phyloP scores from a whole-genome alignment of 2,797 vertebrate species.

The Aulostomus chinensis region DNA sequence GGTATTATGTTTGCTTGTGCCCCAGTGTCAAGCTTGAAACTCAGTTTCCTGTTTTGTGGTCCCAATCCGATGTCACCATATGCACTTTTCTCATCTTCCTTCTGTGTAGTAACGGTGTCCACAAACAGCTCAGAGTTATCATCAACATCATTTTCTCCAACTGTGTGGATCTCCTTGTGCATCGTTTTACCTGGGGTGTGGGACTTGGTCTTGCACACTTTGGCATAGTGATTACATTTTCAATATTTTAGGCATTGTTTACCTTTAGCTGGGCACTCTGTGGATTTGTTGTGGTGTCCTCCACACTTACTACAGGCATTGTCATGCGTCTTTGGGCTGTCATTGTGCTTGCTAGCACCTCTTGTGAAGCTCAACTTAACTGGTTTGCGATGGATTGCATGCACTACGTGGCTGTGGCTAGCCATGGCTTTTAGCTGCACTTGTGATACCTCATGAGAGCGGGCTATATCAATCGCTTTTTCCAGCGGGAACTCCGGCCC shows the following conservation, averaged over 20 bases:
- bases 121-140: neutral
- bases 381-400: neutral
- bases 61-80: neutral
- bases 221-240: no score
- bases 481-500: constrained; percentile 7
- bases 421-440: constrained; percentile 9
- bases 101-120: neutral
- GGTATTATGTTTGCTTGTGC: neutral
- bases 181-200: no score
- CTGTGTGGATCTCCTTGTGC: no score
- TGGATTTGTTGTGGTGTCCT: no score
- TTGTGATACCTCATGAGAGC: neutral
- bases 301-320: no score
- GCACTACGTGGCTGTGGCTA: neutral
- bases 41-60: neutral
- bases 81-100: neutral
- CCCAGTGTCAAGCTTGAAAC: neutral
- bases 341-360: no score
- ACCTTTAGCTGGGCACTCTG: no score
- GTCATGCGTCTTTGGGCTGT: no score
- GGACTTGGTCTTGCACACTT: no score
- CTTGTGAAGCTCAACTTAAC: neutral
- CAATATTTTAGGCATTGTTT: no score
- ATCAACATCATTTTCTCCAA: neutral
- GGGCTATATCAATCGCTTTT: constrained; percentile 10